Base-by-base conservation (phyloP, 2,113 vertebrate species). In the Talpa occidentalis region DNA sequence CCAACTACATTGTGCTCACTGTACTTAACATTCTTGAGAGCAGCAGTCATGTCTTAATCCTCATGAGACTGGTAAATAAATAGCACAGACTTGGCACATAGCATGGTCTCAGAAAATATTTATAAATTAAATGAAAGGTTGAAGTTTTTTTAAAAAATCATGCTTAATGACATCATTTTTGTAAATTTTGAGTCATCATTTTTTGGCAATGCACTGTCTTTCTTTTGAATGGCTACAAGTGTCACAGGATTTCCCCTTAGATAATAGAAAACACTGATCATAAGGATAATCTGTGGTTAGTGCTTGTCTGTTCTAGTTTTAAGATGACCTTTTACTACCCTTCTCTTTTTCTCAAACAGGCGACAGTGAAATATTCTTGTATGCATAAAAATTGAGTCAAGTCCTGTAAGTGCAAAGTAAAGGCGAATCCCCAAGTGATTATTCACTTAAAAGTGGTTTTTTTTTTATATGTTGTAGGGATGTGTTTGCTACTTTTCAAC, bases 401-500 rank as follows among this genome's bases (percentile, higher is more conserved):
- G 79, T 70, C 4, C 11, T 95, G 0, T 69, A 22, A 0, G 10
- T 83, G 8, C 22, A 83, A 86, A 77, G 72, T 72, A 69, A 87
- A 86, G 30, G 26, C 44, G 0, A 70, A 6, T 83, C 19, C 59
- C 30, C 30, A 90, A 76, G 59, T 93, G 32, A 11, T 79, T 28
- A 67, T 64, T 91, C 24, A 91, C n/a, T 93, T 94, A 52, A 44
- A 85, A 62, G 0, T 66, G 4, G 74, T 94, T 73, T 94, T 94
- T 80, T 47, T 44, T 42, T 26, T 44, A 44, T 44, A 24, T 95
- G 49, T 97, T 98, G 17, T 96, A 99, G 99, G 96, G 94, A 4
- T 98, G 96, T 94, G 95, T 98, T 72, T 99, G 98, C 94, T 98
- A 97, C 98, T 99, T 99, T 97, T 99, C 99, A 37, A 99, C 99